Percentiles rank a stretch among this genome's conserved stretches.
Conservation (phyloP, 2,113 vertebrate species). For the Ardeotis arabs region DNA sequence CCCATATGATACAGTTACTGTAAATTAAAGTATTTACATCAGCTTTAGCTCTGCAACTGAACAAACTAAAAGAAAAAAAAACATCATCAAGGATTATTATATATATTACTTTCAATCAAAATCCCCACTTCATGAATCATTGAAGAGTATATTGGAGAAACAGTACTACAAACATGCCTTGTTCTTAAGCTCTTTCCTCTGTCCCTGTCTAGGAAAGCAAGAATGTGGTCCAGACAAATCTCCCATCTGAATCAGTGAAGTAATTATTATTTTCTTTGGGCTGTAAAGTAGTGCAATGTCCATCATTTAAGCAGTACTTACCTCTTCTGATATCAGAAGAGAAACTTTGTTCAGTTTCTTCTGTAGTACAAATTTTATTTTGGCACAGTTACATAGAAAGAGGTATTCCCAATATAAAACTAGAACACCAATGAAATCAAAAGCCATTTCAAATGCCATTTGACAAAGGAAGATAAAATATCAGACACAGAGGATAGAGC, state of each 20-base stretch:
- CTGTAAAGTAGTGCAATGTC: not conserved
- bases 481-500: not conserved
- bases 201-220: not conserved
- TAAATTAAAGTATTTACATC: not conserved
- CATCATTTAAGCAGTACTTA: not conserved
- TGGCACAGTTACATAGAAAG: not conserved
- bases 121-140: not conserved
- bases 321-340: not conserved
- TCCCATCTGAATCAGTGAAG: not conserved
- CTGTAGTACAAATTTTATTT: not conserved
- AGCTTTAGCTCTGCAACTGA: not conserved
- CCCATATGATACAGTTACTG: not conserved
- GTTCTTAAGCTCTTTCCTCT: not conserved
- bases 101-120: not conserved
- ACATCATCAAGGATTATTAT: not conserved
- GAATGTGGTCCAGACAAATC: not conserved
- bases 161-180: not conserved
- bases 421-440: not conserved
- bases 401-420: not conserved
- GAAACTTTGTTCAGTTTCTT: not conserved
- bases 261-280: not conserved
- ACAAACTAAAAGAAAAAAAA: not conserved
- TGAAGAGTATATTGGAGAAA: not conserved
- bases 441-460: not conserved
- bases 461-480: not conserved